Base-by-base conservation (phyloP, 2,797 vertebrate species). In the Luscinia megarhynchos region DNA sequence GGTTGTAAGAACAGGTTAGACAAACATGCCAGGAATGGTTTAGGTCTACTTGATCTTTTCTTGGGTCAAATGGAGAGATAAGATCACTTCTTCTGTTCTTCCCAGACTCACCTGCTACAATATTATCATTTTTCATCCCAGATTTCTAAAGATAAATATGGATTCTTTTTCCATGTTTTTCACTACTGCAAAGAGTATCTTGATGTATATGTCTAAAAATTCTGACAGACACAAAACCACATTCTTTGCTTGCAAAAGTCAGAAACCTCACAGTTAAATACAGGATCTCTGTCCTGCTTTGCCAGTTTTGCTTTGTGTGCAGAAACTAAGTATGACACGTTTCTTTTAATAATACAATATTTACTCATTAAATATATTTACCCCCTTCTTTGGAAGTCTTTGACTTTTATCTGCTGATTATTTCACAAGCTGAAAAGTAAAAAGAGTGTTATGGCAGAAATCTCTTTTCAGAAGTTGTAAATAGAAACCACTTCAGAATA, bases 321-420 rank as follows among this genome's bases (percentile, higher is more conserved):
- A 84, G 68, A 96, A 95, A 95, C 23, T 48, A 79, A 88, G 40
- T 51, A 87, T 73, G 51, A 90, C 40, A 80, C 34, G 48, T 80
- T 90, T 95, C 4, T 14, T 90, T 95, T 93, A 96, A 92, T 86
- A 96, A 87, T 62, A 58, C 12, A 87, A 70, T 93, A 94, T 95
- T 97, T 96, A 80, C 73, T 83, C 43, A 64, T 78, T 64, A 87
- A 87, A 89, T 91, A 93, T 93, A 89, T 97, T 96, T 96, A 93
- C n/a, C 22, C 5, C 2, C 34, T 90, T 91, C 67, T 92, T 86
- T 94, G 84, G 41, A 80, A 89, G 36, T 57, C 59, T 87, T 89
- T 73, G 16, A 26, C 45, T 94, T 88, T 85, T 88, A 83, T 79
- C 53, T 85, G 58, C 38, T 90, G 67, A 87, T 81, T 89, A 64